Conservation (phyloP, 1,140 invertebrate genomes). For the Cyclargus thomasi region DNA sequence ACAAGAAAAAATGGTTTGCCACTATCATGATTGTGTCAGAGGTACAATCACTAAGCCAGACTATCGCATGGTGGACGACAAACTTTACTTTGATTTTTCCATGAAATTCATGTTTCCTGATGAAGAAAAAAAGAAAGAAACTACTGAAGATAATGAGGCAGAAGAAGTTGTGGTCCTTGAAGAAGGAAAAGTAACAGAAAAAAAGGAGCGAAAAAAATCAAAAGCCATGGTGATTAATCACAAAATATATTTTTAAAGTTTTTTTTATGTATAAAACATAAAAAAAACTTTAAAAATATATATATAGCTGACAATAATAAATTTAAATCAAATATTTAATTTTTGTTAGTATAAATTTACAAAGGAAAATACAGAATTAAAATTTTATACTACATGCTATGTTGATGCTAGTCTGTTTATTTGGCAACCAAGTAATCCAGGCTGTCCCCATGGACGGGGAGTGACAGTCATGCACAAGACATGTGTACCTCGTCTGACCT, state of each 20-base stretch:
- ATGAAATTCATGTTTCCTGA: conserved; percentile 58
- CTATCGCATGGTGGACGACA: conserved; percentile 61
- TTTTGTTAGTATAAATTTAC: neutral
- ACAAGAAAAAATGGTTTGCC: conserved; percentile 79
- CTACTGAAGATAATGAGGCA: conserved; percentile 5
- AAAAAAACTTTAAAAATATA: too few species aligned
- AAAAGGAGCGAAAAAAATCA: conserved; percentile 39
- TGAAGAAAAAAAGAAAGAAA: conserved; percentile 29
- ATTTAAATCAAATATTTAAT: neutral
- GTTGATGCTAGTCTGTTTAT: conserved; percentile 33
- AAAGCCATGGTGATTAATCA: conserved; percentile 70
- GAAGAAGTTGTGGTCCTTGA: conserved; percentile 17
- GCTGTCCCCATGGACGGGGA: conserved; percentile 83
- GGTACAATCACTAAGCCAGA: conserved; percentile 57
- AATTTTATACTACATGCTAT: neutral
- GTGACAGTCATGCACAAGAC: conserved; percentile 76
- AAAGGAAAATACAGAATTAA: neutral
- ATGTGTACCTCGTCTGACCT: conserved; percentile 76
- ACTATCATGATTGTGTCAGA: conserved; percentile 77
- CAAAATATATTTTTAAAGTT: conserved; percentile 64
- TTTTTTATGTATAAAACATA: conserved; percentile 17
- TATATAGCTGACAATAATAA: neutral
- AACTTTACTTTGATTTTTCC: conserved; percentile 60
- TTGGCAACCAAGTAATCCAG: conserved; percentile 86
- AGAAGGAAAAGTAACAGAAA: conserved; percentile 25